phyloP scores from a whole-genome alignment of 2,113 vertebrate species.

The Platysteira castanea region DNA sequence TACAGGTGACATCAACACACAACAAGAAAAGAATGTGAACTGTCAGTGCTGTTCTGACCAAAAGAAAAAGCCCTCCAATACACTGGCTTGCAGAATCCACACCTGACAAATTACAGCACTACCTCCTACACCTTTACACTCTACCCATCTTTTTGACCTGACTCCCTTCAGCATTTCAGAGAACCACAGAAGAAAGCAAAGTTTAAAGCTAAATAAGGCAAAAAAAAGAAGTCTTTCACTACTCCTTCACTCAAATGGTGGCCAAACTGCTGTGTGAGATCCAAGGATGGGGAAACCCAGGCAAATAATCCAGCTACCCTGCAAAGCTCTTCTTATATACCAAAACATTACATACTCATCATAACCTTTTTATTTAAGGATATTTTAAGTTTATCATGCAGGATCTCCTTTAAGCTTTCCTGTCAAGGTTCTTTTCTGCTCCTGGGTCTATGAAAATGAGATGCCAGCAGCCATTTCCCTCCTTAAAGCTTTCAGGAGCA shows the following conservation, averaged over 20 bases:
- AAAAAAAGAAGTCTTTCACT: neutral
- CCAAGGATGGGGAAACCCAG: neutral
- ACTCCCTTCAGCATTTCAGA: neutral
- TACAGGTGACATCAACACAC: neutral
- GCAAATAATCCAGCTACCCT: neutral
- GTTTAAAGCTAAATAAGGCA: neutral
- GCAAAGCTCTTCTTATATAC: neutral
- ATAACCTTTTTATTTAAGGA: neutral
- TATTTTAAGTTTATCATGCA: neutral
- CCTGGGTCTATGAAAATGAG: neutral
- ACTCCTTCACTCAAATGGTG: neutral
- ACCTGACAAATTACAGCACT: neutral
- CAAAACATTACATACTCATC: neutral
- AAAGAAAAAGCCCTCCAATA: neutral
- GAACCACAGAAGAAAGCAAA: neutral
- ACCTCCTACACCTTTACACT: neutral
- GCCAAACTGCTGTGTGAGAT: neutral
- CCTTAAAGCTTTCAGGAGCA: neutral
- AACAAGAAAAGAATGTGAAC: neutral
- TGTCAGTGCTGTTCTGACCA: neutral
- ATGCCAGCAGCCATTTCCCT: neutral
- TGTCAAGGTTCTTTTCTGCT: neutral
- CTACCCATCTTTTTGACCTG: neutral
- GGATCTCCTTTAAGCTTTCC: neutral
- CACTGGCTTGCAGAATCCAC: neutral